Conservation (phyloP, 2,797 vertebrate genomes). For the Bovichtus variegatus region DNA sequence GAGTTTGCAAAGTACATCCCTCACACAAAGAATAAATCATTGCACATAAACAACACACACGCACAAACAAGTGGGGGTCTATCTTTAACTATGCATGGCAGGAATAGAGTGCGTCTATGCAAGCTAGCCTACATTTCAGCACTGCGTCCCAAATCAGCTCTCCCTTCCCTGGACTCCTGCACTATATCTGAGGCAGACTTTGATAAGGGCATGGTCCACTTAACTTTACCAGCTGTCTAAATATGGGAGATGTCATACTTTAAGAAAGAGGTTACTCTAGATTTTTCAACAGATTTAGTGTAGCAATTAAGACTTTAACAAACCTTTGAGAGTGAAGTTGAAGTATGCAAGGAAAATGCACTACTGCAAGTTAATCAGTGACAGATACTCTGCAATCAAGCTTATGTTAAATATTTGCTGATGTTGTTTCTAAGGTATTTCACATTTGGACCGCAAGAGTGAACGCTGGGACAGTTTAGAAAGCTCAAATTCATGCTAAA, state of each 20-base stretch:
- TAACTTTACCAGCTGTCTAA: conserved; percentile 40
- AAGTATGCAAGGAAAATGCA: neutral
- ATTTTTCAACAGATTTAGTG: neutral
- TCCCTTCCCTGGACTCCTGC: conserved; percentile 58
- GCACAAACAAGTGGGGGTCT: conserved; percentile 6
- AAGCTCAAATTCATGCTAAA: conserved; percentile 4
- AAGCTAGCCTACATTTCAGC: conserved; percentile 52
- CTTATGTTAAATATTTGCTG: neutral
- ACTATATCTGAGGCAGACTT: conserved; percentile 54
- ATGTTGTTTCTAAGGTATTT: neutral
- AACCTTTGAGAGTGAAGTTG: neutral
- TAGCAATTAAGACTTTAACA: neutral
- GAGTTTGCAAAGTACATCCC: neutral
- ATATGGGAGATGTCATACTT: conserved; percentile 28
- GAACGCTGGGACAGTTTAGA: neutral
- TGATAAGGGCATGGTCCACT: conserved; percentile 49
- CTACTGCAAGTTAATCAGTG: neutral
- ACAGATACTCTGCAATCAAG: neutral
- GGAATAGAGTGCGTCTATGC: conserved; percentile 26
- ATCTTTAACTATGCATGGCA: conserved; percentile 46
- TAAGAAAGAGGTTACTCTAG: neutral
- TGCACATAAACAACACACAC: neutral
- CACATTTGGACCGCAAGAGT: neutral
- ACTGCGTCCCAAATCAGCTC: conserved; percentile 43
- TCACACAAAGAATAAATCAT: neutral